Conservation (phyloP, 2,888 invertebrate genomes). For the Oligia fasciuncula region DNA sequence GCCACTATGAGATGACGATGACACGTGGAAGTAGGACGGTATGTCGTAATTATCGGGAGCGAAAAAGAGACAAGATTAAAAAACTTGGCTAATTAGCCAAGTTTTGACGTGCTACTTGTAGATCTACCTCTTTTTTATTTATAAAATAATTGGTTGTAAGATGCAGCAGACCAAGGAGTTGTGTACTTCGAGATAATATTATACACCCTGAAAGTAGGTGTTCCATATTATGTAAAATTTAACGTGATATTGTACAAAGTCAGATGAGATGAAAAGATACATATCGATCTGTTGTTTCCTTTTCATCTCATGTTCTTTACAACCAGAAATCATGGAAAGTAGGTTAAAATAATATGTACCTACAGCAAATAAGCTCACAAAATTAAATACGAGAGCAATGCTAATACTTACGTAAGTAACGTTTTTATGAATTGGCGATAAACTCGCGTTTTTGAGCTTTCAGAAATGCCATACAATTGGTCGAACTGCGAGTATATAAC, state of each 20-base stretch:
- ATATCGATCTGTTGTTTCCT: not conserved
- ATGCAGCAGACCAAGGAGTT: not conserved
- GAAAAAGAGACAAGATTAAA: not conserved
- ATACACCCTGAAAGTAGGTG: slow-evolving; percentile 5
- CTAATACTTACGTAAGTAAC: slow-evolving; percentile 40
- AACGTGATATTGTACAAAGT: slow-evolving; percentile 4
- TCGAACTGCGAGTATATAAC: not conserved
- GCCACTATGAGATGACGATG: too few species aligned
- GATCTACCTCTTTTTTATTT: not conserved
- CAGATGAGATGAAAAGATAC: slow-evolving; percentile 19
- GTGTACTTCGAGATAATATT: not conserved
- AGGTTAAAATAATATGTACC: slow-evolving; percentile 35
- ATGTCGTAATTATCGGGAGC: not conserved
- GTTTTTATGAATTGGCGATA: slow-evolving; percentile 30
- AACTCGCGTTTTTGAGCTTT: not conserved
- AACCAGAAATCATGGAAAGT: slow-evolving; percentile 27
- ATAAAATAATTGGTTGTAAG: not conserved
- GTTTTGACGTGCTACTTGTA: not conserved
- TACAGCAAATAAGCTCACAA: slow-evolving; percentile 37
- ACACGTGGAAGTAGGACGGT: not conserved
- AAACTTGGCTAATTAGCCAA: not conserved
- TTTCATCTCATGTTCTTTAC: slow-evolving; percentile 38
- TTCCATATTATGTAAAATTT: slow-evolving; percentile 39
- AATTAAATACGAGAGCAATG: slow-evolving; percentile 46
- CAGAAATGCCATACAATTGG: not conserved